phyloP scores from a whole-genome alignment of 2,888 invertebrate species.

The Gymnosoma rotundatum region DNA sequence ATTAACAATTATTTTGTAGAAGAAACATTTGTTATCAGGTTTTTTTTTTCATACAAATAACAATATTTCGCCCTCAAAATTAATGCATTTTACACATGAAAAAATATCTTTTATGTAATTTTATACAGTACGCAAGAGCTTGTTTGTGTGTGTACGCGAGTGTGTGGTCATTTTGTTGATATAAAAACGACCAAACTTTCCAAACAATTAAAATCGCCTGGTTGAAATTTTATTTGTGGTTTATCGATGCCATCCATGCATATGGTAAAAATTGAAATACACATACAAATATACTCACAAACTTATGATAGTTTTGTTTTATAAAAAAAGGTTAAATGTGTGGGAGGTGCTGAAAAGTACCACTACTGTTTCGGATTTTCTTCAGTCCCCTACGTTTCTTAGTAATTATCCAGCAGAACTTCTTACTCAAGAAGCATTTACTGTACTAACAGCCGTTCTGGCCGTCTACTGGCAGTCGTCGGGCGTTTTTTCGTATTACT shows the following conservation, averaged over 20 bases:
- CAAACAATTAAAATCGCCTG: slow-evolving; percentile 37
- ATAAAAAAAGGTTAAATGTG: no score
- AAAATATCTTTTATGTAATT: neutral
- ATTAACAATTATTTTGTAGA: slow-evolving; percentile 60
- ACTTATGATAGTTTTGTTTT: no score
- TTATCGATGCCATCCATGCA: slow-evolving; percentile 10
- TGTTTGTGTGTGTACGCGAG: neutral
- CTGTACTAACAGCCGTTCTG: no score
- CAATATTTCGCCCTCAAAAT: slow-evolving; percentile 19
- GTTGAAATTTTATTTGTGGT: slow-evolving; percentile 39
- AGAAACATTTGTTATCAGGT: slow-evolving; percentile 9
- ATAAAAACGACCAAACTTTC: slow-evolving; percentile 28
- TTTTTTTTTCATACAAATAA: neutral
- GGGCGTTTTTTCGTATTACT: no score
- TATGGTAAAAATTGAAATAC: neutral
- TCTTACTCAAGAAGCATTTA: no score
- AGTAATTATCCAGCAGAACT: no score
- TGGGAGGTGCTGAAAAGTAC: no score
- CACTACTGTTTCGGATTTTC: no score
- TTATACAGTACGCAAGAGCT: neutral
- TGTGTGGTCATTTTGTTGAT: neutral
- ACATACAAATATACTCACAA: neutral
- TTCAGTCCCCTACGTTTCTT: no score
- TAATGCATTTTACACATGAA: neutral
- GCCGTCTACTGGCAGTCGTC: no score